Evolutionary conservation across 2,113 vertebrate species (phyloP).

Genomic region (Coptodon rendalli): DNA sequence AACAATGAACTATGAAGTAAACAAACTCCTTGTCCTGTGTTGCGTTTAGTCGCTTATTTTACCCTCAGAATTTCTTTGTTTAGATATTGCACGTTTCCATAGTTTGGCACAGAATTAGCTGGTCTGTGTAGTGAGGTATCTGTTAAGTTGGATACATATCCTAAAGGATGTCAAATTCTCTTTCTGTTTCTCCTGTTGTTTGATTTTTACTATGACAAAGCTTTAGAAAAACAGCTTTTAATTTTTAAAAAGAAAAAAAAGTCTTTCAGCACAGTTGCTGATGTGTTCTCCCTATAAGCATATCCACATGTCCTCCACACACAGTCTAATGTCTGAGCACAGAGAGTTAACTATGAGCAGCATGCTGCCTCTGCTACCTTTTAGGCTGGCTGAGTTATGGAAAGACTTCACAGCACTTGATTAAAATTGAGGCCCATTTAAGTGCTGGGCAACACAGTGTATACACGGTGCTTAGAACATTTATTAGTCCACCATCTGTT

Average conservation of each 20-base stretch:
- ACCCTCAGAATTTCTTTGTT: background rate
- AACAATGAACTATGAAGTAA: background rate
- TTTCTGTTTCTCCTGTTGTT: background rate
- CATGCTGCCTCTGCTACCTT: background rate
- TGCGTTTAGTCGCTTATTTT: background rate
- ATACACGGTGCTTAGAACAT: background rate
- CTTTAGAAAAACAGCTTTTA: background rate
- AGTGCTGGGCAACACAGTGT: background rate
- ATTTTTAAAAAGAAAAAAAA: background rate
- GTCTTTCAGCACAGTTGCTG: background rate
- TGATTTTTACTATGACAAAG: background rate
- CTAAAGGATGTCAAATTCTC: background rate
- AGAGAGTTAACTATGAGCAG: background rate
- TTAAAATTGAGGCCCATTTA: background rate
- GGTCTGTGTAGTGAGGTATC: background rate
- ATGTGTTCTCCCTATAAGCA: background rate
- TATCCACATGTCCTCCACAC: constrained; percentile 5
- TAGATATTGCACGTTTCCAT: background rate
- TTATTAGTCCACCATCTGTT: background rate
- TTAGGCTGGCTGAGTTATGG: background rate
- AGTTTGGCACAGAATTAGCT: background rate
- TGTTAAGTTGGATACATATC: background rate
- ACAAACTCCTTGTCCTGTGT: background rate
- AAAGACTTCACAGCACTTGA: background rate
- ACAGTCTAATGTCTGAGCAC: background rate